Base-by-base conservation (phyloP, 2,113 vertebrate species). In the Thomomys bottae region DNA sequence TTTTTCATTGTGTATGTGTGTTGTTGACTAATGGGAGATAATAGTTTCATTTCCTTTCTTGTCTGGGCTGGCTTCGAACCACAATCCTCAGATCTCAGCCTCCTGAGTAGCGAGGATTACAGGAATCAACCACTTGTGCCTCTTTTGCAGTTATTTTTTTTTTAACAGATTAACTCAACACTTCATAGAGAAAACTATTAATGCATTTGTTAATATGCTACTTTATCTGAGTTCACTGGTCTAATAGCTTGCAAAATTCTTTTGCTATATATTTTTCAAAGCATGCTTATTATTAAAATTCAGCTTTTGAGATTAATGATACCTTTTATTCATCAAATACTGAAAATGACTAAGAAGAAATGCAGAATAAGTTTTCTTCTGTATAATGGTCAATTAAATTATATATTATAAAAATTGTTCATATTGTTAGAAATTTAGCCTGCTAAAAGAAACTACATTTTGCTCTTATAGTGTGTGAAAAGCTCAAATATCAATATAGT, bases 181-280 rank as follows among this genome's bases (percentile, higher is more conserved):
- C 0, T 84, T 63, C 67, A 70, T 14, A 20, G 76, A 63, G 83
- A 72, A 26, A 54, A 59, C 32, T 94, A 68, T 30, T 3, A 11
- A 59, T 72, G 61, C 15, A 92, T 95, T 95, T 92, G 79, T 88
- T 93, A 94, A 66, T 85, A 89, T 85, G 84, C 77, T 88, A 26
- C 30, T 5, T 91, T 61, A 26, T 61, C 59, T 96, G 26, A 20
- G 42, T 75, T 76, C 10, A 72, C 10, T 66, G n/a, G 76, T 72
- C 28, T 20, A 79, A 70, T 42, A 70, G 2, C 3, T 28, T 86
- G 78, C 70, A 68, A 59, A 70, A 45, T 87, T 67, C 3, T 59
- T 80, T 86, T 54, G 32, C 45, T 61, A 38, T 83, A 71, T 66
- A 23, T 84, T 85, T 66, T 45, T 5, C 21, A 42, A 75, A 34